These are phyloP conservation scores for Xenopus borealis DNA, from an alignment of 2,113 vertebrate species.

Conservation along the genomic window DNA sequence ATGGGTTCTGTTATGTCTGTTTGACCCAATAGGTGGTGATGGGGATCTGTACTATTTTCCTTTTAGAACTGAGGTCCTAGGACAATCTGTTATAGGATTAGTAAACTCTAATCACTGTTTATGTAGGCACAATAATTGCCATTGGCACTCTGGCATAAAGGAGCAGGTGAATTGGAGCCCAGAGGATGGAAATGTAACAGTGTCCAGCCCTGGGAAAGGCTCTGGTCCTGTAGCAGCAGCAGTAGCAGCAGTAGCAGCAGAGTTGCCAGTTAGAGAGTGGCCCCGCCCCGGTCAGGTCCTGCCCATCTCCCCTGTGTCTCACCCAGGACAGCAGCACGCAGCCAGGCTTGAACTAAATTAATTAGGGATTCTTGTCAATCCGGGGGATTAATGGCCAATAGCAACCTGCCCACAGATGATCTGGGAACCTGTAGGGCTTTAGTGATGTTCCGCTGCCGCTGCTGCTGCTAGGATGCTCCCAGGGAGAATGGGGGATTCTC, in stretches of 20 bases:
- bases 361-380: conserved; percentile 90
- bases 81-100: neutral
- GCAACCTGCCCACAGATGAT: conserved; percentile 58
- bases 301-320: conserved; percentile 75
- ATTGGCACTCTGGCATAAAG: neutral
- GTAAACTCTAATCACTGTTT: neutral
- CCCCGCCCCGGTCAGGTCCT: conserved; percentile 77
- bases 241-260: conserved; percentile 58
- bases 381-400: conserved; percentile 79
- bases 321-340: conserved; percentile 79
- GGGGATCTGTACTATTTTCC: neutral
- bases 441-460: conserved; percentile 55
- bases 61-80: too few relatives aligned
- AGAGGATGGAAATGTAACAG: too few relatives aligned
- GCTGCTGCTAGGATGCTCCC: conserved; percentile 49
- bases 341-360: conserved; percentile 88
- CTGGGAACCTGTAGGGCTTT: conserved; percentile 55
- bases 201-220: neutral
- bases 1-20: neutral
- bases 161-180: neutral
- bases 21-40: neutral
- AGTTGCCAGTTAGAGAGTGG: conserved; percentile 65
- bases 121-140: neutral
- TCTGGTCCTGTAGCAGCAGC: conserved; percentile 56
- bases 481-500: conserved; percentile 66